phyloP scores from a whole-genome alignment of 2,113 vertebrate genomes.

The Capreolus pygargus region DNA sequence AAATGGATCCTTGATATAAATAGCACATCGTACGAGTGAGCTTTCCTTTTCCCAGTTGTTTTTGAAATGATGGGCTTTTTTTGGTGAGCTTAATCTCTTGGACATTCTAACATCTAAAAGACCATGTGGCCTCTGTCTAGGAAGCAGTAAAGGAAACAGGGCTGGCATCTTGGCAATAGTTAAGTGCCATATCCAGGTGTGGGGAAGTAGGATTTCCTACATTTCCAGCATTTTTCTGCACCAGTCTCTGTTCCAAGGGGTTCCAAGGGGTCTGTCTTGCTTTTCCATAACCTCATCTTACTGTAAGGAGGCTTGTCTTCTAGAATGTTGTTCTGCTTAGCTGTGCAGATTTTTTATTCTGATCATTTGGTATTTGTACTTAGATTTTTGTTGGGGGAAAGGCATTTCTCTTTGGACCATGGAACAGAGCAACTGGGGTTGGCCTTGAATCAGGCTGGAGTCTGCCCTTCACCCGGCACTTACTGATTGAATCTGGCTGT shows the following conservation, averaged over 20 bases:
- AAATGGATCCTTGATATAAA: constrained; percentile 48
- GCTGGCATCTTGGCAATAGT: not conserved
- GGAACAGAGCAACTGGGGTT: not conserved
- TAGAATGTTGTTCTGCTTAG: not conserved
- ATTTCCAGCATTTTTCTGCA: not conserved
- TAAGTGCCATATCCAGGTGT: not conserved
- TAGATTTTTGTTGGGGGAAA: not conserved
- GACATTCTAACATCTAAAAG: not conserved
- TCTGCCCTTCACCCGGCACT: not conserved
- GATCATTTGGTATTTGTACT: not conserved
- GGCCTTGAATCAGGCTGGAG: not conserved
- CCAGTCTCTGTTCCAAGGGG: not conserved
- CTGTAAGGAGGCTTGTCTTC: not conserved
- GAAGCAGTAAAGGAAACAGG: not conserved
- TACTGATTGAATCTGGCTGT: not conserved
- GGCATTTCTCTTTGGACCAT: not conserved
- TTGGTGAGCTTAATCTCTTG: not conserved
- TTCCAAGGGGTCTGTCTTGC: not conserved
- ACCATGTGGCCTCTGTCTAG: not conserved
- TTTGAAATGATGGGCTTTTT: constrained; percentile 31
- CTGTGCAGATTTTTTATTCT: not conserved
- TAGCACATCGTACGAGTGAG: constrained; percentile 4
- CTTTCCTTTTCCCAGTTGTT: constrained; percentile 38
- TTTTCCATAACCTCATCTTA: not conserved
- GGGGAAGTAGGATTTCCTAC: not conserved